Evolutionary conservation across 92 coral and sea anemone genomes (phyloP).

Genomic region (Palythoa grandiflora): DNA sequence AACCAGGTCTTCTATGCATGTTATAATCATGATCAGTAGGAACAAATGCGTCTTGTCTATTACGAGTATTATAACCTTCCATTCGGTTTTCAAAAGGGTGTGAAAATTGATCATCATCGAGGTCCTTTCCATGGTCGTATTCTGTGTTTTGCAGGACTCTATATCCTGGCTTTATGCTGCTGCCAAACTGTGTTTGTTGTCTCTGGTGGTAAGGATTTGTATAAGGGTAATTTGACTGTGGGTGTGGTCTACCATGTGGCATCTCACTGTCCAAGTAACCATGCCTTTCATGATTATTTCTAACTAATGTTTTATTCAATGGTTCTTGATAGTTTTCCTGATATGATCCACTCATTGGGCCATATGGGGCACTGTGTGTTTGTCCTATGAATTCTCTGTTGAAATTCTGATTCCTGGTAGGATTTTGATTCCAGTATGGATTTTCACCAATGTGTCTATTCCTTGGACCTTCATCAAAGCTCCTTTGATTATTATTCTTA

Average conservation of each 20-base stretch:
- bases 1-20: conserved; percentile 18
- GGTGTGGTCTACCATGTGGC: background rate
- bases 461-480: background rate
- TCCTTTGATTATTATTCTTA: conserved; percentile 1
- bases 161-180: background rate
- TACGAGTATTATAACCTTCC: background rate
- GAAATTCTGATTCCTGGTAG: background rate
- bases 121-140: background rate
- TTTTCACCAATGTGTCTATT: background rate
- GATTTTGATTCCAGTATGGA: conserved; percentile 2
- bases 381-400: background rate
- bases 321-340: background rate
- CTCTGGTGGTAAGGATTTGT: background rate
- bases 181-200: background rate
- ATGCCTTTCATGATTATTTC: background rate
- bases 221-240: background rate
- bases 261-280: background rate
- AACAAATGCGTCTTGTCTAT: background rate
- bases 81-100: background rate
- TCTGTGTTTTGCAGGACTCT: background rate
- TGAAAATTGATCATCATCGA: background rate
- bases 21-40: conserved; percentile 61
- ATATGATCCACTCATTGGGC: background rate
- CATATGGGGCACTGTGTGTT: background rate
- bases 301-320: background rate